Evolutionary conservation across 2,113 vertebrate species (phyloP).

Genomic region (Vireo altiloquus): DNA sequence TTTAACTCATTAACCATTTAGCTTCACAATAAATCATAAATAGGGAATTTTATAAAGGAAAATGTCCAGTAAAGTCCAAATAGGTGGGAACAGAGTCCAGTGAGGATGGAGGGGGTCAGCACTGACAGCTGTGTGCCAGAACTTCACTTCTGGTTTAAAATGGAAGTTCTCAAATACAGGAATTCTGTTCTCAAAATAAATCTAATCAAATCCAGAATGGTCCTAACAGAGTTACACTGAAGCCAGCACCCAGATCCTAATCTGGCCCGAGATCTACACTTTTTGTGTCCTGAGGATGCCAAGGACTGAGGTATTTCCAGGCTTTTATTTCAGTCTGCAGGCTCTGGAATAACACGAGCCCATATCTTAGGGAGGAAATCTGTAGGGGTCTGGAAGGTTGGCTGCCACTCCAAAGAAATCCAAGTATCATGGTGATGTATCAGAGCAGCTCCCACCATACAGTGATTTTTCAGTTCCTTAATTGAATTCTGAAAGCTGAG

Average conservation of each 20-base stretch:
- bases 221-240: background rate
- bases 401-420: slow-evolving; percentile 6
- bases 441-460: background rate
- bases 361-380: background rate
- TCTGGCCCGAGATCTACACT: background rate
- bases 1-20: background rate
- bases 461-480: slow-evolving; percentile 1
- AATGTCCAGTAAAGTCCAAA: background rate
- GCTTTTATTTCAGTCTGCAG: background rate
- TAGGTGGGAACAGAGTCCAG: background rate
- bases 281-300: background rate
- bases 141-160: background rate
- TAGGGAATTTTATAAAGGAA: background rate
- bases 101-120: background rate
- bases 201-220: slow-evolving; percentile 35
- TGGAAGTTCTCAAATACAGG: background rate
- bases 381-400: background rate
- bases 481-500: slow-evolving; percentile 33
- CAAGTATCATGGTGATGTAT: background rate
- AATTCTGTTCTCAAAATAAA: slow-evolving; percentile 3
- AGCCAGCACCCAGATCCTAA: background rate
- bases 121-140: background rate
- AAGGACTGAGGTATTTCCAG: background rate
- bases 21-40: background rate
- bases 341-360: background rate